Conservation (phyloP, 2,113 vertebrate species). For the Clarias gariepinus region DNA sequence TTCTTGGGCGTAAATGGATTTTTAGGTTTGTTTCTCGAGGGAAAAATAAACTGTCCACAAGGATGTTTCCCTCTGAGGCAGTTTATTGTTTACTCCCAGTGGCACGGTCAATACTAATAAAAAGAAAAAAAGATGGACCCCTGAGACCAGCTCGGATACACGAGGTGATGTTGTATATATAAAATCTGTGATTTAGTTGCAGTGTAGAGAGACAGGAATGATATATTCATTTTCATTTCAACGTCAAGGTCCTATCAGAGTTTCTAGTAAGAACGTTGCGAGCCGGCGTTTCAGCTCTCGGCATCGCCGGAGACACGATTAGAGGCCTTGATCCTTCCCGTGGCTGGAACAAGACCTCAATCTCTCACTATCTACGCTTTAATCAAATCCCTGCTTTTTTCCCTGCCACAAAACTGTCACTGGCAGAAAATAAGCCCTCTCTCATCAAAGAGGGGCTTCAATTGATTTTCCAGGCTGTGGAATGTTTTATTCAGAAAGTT, state of each 20-base stretch:
- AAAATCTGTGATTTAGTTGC: conserved; percentile 11
- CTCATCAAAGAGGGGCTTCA: conserved; percentile 86
- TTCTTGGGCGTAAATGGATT: conserved; percentile 38
- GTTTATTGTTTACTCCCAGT: conserved; percentile 16
- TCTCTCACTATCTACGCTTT: conserved; percentile 96
- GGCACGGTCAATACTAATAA: conserved; percentile 5
- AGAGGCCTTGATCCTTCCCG: conserved; percentile 89
- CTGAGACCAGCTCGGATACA: neutral
- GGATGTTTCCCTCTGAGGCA: conserved; percentile 19
- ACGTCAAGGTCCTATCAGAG: neutral
- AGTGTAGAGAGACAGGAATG: conserved; percentile 4
- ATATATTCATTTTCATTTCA: conserved; percentile 22
- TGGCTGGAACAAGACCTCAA: conserved; percentile 99
- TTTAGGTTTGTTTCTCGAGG: conserved; percentile 40
- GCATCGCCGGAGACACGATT: conserved; percentile 84
- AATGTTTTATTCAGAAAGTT: conserved; percentile 79
- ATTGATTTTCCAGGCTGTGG: conserved; percentile 86
- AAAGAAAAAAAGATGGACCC: conserved; percentile 1
- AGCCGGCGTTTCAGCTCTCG: conserved; percentile 33
- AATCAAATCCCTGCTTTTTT: conserved; percentile 92
- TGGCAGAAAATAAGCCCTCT: conserved; percentile 88
- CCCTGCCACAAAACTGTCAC: conserved; percentile 94
- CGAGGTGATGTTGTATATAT: neutral
- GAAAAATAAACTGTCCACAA: conserved; percentile 33
- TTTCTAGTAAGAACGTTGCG: conserved; percentile 18